Evolutionary conservation across 2,797 vertebrate genomes (phyloP).

Genomic region (Oreochromis mossambicus): DNA sequence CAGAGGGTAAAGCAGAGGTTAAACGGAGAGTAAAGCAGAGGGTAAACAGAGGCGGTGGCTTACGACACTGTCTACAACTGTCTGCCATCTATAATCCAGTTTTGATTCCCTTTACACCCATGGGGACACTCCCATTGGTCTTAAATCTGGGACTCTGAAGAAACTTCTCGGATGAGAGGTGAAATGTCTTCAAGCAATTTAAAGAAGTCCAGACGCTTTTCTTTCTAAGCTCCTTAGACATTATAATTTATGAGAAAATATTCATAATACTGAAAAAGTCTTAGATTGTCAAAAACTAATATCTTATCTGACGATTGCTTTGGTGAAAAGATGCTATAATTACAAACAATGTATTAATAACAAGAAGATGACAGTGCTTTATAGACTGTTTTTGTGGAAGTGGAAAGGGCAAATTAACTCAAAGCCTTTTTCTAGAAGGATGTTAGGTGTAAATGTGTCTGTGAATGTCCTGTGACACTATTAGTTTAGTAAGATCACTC

Average conservation of each 20-base stretch:
- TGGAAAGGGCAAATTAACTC: not conserved
- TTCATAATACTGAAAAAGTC: not conserved
- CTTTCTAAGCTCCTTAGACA: not conserved
- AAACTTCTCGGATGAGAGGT: not conserved
- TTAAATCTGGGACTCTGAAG: not conserved
- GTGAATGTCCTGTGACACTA: not conserved
- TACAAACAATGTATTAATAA: not conserved
- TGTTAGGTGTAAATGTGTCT: not conserved
- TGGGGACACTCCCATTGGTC: not conserved
- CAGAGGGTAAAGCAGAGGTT: not conserved
- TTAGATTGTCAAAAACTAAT: not conserved
- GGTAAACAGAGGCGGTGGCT: not conserved
- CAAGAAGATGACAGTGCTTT: not conserved
- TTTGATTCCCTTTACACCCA: not conserved
- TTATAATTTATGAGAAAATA: not conserved
- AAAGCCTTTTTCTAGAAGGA: not conserved
- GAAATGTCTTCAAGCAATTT: not conserved
- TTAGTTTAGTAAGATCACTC: not conserved
- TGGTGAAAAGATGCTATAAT: not conserved
- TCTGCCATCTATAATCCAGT: not conserved
- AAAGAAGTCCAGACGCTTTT: not conserved
- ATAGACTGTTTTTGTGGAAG: not conserved
- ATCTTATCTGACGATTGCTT: not conserved
- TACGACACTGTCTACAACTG: not conserved
- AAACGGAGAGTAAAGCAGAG: not conserved